Evolutionary conservation across 2,888 invertebrate genomes (phyloP), one percentile per base, ranked within the genome.

Genomic region (Aplocera efformata): DNA sequence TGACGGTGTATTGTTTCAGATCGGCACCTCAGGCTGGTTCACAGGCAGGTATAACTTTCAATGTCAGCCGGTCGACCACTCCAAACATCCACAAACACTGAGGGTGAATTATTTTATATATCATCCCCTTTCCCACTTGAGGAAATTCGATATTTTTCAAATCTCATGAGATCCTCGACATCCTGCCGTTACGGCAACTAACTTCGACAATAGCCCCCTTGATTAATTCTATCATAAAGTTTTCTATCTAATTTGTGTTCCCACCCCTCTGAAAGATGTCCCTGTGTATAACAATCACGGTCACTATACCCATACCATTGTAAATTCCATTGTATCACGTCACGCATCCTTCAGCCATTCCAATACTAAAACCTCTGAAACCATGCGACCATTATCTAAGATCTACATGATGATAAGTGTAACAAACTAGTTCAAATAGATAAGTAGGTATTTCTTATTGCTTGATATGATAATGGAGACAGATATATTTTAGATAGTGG

Each of bases 21-120:
- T 96, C 90, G 93, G 92, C 83, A 90, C 93, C 90, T 92, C 94
- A 78, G 98, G 98, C 83, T 98, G 98, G 98, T 92, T 97, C 89
- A 94, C 95, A 81, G 96, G 96, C 81, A 95, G 95, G 83, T 98
- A 98, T 93, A 97, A 94, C 90, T 93, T 94, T 90, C 94, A 94
- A 83, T 98, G 98, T 92, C 96, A 98, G 90, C 97, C 97, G 72
- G 97, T 98, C 85, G 96, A 98, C 92, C 96, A 97, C 92, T 94
- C 96, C 82, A 94, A 94, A 89, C 92, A 93, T 90, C 94, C 96
- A 79, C 93, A 93, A 90, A 95, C 97, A 72, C 89, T 97, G 88
- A 92, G 96, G 93, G 98, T 98, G 93, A 92, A 93, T 92, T 78
- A 75, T 63, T 58, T 59, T 64, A 67, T 59, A 56, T 51, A 48